These are phyloP conservation scores for Chesias legatella DNA, from an alignment of 2,888 invertebrate genomes.

Conservation along the genomic window DNA sequence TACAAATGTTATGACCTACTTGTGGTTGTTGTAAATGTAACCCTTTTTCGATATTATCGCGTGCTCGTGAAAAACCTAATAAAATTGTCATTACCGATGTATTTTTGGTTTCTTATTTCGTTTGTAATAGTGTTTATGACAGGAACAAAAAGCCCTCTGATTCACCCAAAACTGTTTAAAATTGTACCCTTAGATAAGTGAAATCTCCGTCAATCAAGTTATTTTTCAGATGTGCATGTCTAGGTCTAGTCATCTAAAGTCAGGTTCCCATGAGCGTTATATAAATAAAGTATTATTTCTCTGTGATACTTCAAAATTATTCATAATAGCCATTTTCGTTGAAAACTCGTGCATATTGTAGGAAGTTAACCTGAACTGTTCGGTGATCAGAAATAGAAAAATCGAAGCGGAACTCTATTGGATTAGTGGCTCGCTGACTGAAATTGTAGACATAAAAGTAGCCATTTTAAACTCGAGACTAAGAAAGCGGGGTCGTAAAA, in stretches of 20 bases:
- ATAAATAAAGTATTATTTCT: too few species aligned
- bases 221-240: too few species aligned
- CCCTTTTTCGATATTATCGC: constrained; percentile 32
- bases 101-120: constrained; percentile 31
- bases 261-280: too few species aligned
- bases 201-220: too few species aligned
- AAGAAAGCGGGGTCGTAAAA: constrained; percentile 23
- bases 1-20: constrained; percentile 31
- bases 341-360: constrained; percentile 20
- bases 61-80: constrained; percentile 41
- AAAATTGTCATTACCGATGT: constrained; percentile 45
- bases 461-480: constrained; percentile 18
- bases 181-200: too few species aligned
- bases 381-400: constrained; percentile 17
- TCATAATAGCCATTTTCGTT: constrained; percentile 23
- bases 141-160: too few species aligned
- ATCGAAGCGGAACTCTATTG: constrained; percentile 10
- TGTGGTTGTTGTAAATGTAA: constrained; percentile 28
- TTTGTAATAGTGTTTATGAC: neutral
- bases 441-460: constrained; percentile 11
- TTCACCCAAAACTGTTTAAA: too few species aligned
- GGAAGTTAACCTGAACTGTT: constrained; percentile 17
- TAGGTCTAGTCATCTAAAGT: too few species aligned
- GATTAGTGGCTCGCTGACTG: constrained; percentile 3
- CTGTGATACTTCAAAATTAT: constrained; percentile 19